A percentile compares a stretch with the other conserved stretches of the same genome.
phyloP scores from a whole-genome alignment of 23 tunicate genomes.

The Pegea sp. region DNA sequence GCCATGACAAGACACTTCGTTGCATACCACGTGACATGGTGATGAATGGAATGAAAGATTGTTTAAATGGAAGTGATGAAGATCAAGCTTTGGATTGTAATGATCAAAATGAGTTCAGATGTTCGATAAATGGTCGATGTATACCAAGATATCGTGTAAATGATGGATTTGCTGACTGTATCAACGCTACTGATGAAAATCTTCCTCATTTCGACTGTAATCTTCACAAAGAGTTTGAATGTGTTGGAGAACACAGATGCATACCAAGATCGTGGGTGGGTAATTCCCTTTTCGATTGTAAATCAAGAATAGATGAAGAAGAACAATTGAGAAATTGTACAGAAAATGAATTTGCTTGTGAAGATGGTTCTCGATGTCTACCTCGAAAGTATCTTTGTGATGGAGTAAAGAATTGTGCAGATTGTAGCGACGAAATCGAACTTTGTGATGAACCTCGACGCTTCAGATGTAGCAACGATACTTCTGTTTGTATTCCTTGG shows the following conservation, averaged over 20 bases:
- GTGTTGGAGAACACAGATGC: background rate
- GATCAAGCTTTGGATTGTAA: too few species aligned
- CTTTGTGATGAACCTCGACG: background rate
- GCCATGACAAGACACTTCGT: too few species aligned
- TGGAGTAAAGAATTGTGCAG: constrained; percentile 1
- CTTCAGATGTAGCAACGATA: background rate
- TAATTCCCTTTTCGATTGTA: background rate
- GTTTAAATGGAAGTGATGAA: too few species aligned
- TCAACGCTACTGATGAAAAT: background rate
- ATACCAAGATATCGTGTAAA: background rate
- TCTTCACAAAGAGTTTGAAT: background rate
- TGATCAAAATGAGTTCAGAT: background rate
- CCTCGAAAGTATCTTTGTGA: background rate
- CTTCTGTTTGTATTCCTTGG: background rate
- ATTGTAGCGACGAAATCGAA: background rate
- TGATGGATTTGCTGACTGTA: background rate
- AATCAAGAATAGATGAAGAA: background rate
- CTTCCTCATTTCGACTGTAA: background rate
- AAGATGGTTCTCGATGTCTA: background rate
- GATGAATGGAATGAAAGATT: too few species aligned
- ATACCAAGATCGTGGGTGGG: background rate
- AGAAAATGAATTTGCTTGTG: background rate
- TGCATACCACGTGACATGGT: too few species aligned
- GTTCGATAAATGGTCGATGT: background rate
- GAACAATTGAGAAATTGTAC: background rate